These are phyloP conservation scores for Catamblyrhynchus diadema DNA, from an alignment of 2,797 vertebrate genomes.

Conservation along the genomic window DNA sequence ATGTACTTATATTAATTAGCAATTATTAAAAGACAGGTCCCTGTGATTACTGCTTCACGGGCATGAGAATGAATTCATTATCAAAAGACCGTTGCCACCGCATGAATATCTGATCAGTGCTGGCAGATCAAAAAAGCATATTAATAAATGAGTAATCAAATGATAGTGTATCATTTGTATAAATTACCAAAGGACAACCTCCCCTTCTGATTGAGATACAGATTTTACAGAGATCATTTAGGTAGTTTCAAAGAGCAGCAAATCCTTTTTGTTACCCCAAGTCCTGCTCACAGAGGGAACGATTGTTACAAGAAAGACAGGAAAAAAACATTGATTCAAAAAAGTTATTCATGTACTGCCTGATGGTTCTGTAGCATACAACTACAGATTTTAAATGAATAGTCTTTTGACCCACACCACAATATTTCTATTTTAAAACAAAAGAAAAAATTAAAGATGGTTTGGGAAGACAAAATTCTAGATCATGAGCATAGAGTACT, in stretches of 20 bases:
- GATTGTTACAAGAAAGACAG: background rate
- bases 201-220: background rate
- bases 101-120: background rate
- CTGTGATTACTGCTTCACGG: conserved; percentile 21
- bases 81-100: background rate
- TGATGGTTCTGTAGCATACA: background rate
- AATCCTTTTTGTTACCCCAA: background rate
- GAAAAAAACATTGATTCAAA: background rate
- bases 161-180: background rate
- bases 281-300: background rate
- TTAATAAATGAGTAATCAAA: conserved; percentile 45
- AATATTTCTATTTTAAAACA: background rate
- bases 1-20: conserved; percentile 46
- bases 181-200: conserved; percentile 15
- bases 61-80: conserved; percentile 30
- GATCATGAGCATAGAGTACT: background rate
- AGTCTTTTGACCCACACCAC: background rate
- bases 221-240: background rate
- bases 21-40: conserved; percentile 34
- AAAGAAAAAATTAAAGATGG: background rate
- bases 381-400: background rate
- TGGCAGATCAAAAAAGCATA: conserved; percentile 6
- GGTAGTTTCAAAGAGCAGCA: background rate
- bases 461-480: background rate
- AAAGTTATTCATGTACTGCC: background rate